Base-by-base conservation (phyloP, 2,797 vertebrate species). In the Odontamblyopus lacepedii region DNA sequence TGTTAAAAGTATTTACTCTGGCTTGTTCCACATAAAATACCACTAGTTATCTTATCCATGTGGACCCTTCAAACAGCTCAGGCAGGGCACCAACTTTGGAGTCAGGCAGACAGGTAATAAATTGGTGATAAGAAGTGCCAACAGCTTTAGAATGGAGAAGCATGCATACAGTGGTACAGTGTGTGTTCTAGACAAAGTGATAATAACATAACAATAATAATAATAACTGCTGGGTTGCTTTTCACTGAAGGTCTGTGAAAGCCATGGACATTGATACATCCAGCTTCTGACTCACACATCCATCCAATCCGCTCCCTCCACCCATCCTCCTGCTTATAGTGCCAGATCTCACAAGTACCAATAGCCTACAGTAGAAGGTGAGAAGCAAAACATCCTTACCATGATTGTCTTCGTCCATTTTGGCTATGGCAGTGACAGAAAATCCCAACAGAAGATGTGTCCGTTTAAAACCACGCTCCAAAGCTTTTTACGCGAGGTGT, bases 341-440 rank as follows among this genome's bases (percentile, higher is more conserved):
- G 23, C n/a, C 64, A n/a, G 50, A 23, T 35, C 51, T 35, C 83
- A 55, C 71, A 66, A 73, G 61, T 56, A 26, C 63, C 63, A 64
- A 50, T 23, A 48, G 15, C 44, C 44, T 48, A 55, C 60, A 50
- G 56, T 68, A 16, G 62, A 70, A 19, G 62, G 59, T 66, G 19
- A 32, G 23, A 60, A 30, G 23, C 48, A 74, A 79, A 69, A 8
- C 63, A 80, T 55, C n/a, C 90, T 90, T 90, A 95, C 94, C 93
- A 76, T 90, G 90, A 81, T 87, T 93, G 83, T 95, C 94, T 83
- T 94, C 93, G 55, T 94, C 93, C 93, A 95, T 94, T 23, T 77
- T 81, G 74, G 63, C 2, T 7, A 67, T 12, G 32, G 73, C 63
- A 35, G 70, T 29, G 76, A 76, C 78, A 55, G 67, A 66, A 26